Percentiles rank a stretch among this genome's conserved stretches.
phyloP scores from a whole-genome alignment of 2,888 invertebrate genomes.

The Byasa hedistus region DNA sequence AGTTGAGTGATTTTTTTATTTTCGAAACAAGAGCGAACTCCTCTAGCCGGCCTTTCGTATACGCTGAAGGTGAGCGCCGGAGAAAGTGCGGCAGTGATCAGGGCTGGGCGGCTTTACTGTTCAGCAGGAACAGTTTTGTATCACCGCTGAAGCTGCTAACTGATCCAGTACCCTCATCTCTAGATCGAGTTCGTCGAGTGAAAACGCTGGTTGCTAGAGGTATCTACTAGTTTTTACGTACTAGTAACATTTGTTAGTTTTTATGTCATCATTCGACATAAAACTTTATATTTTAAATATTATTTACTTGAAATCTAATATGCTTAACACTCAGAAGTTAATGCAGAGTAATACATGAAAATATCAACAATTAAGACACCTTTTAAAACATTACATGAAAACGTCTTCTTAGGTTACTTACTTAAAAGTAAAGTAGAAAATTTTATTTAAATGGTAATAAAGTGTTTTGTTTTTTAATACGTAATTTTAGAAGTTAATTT shows the following conservation, averaged over 20 bases:
- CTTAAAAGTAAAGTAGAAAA: no score
- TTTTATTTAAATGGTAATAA: no score
- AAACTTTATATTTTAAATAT: background rate
- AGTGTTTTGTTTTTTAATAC: no score
- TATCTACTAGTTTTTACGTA: slow-evolving; percentile 38
- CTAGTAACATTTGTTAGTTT: background rate
- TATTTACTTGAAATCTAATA: no score
- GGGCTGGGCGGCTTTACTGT: slow-evolving; percentile 65
- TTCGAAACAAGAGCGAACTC: slow-evolving; percentile 69
- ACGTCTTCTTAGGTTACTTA: no score
- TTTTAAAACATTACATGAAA: no score
- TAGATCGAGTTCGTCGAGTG: slow-evolving; percentile 66
- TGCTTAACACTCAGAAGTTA: no score
- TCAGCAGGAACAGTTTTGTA: slow-evolving; percentile 52
- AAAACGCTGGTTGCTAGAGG: slow-evolving; percentile 70
- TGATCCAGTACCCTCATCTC: slow-evolving; percentile 69
- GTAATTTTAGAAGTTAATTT: no score
- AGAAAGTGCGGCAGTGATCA: slow-evolving; percentile 43
- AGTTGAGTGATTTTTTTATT: slow-evolving; percentile 69
- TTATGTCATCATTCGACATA: background rate
- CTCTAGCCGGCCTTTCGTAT: slow-evolving; percentile 64
- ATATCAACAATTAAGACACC: no score
- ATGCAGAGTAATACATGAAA: no score
- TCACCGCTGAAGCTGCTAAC: slow-evolving; percentile 62
- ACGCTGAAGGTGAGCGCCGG: slow-evolving; percentile 59